Percentiles rank a stretch among this genome's conserved stretches.
Conservation (phyloP, 2,888 invertebrate genomes). For the Petrophora chlorosata region DNA sequence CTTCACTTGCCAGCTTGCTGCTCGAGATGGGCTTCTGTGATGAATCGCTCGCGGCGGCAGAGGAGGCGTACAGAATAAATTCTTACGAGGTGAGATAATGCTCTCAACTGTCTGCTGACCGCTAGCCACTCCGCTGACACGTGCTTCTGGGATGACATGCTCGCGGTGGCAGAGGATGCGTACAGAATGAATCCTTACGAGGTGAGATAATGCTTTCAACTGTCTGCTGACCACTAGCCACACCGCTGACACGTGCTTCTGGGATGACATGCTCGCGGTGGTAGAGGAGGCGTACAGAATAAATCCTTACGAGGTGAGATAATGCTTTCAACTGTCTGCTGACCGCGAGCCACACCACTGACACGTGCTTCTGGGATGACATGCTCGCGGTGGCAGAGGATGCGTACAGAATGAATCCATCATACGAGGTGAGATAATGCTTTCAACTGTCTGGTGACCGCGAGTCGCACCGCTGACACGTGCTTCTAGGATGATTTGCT, state of each 20-base stretch:
- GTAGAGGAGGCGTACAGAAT: conserved; percentile 85
- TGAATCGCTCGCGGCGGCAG: conserved; percentile 85
- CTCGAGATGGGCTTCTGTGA: conserved; percentile 86
- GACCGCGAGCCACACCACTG: background rate
- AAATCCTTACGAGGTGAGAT: conserved; percentile 85
- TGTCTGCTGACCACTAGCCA: background rate
- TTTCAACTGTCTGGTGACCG: background rate
- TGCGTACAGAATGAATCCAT: conserved; percentile 84
- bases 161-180: conserved; percentile 85
- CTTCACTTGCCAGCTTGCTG: conserved; percentile 88
- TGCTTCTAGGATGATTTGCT: conserved; percentile 40
- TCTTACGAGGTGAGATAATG: conserved; percentile 82
- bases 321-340: background rate
- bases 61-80: conserved; percentile 85
- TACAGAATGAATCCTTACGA: conserved; percentile 85
- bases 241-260: background rate
- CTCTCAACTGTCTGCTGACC: background rate
- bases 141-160: background rate
- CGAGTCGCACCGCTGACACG: background rate
- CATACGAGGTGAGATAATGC: conserved; percentile 82
- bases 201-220: conserved; percentile 59
- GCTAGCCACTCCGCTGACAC: background rate
- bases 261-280: conserved; percentile 58
- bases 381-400: conserved; percentile 82
- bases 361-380: background rate